Base-by-base conservation (phyloP, 2,888 invertebrate genomes). In the Poecilus cupreus region DNA sequence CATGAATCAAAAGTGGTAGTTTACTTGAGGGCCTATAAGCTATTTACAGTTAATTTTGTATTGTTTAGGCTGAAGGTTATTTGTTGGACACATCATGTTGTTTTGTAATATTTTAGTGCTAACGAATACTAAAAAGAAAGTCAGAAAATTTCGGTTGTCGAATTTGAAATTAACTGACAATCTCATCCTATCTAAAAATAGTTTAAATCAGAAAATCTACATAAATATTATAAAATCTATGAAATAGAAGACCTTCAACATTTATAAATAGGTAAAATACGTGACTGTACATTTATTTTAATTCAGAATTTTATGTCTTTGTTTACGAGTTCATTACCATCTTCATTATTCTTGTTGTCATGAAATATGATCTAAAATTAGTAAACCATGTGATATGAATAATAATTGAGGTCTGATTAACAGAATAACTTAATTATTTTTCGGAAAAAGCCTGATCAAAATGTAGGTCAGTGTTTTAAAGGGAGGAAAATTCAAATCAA, bases 301-400 rank as follows among this genome's bases (percentile, higher is more conserved):
- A n/a, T 22, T 60, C 13, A 10, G 22, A 26, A 60, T 60, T 51
- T 20, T 26, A 22, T 24, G n/a, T 3, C 22, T 57, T 60, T 60
- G 24, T 60, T 24, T n/a, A 60, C 24, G 2, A 13, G 26, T n/a
- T 24, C 26, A 60, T 60, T 60, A 60, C n/a, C 26, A 60, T 60
- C 5, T 60, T 60, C n/a, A 26, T 60, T n/a, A 60, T 13, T 24
- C 32, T n/a, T 60, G 26, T 60, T 60, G n/a, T n/a, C n/a, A n/a
- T n/a, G n/a, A n/a, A n/a, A 2, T 32, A 32, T 60, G 60, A 26
- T 37, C 37, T 68, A 37, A 60, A 32, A 68, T 68, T 68, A 68
- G 64, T 26, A 24, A 24, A 68, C 37, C 64, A 68, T 37, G 64
- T 68, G 64, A 68, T 37, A 37, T 8, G 3, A 68, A 68, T 18